Evolutionary conservation across 1,140 invertebrate species (phyloP), one percentile per base, ranked within the genome.

Genomic region (Danaus plexippus): DNA sequence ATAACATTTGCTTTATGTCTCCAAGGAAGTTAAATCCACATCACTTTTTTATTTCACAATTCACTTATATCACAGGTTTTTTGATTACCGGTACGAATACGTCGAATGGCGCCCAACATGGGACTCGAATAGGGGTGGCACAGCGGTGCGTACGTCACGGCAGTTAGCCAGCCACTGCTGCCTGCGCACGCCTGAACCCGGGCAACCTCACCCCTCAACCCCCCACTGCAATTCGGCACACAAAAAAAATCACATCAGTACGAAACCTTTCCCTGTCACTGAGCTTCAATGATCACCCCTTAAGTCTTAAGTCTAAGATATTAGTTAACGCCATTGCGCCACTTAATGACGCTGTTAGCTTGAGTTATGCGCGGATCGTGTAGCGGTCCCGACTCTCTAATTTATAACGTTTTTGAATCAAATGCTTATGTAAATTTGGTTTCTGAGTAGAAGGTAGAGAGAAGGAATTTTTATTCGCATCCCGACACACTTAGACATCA

Each of bases 121-220:
- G 63, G 63, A 52, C 60, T 50, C 46, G 56, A 8, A 32, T 32
- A 32, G 47, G 42, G 51, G 48, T 15, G 43, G 44, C 12, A 49
- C 40, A 47, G 40, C 65, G 60, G 68, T 66, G 55, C 67, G 61
- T 54, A 47, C 54, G 47, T 13, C 54, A 15, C 64, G 71, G 64
- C 64, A 61, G 61, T 63, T 66, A 59, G 71, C 57, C 43, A 56
- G 71, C 63, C 53, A 85, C 81, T 85, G 73, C 75, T 77, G 79
- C 67, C 66, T 82, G 81, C 81, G 81, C 81, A 79, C 75, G 81
- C 81, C 81, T 80, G 73, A 66, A 71, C 81, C 79, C 77, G 73
- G 76, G 77, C 75, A 60, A 47, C 68, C 80, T 73, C 76, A 56
- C 55, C 68, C 67, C 71, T 64, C 13, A 59, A 22, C 60, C 61